Conservation (phyloP, 2,797 vertebrate species). For the Parauchenoglanis punctatus region DNA sequence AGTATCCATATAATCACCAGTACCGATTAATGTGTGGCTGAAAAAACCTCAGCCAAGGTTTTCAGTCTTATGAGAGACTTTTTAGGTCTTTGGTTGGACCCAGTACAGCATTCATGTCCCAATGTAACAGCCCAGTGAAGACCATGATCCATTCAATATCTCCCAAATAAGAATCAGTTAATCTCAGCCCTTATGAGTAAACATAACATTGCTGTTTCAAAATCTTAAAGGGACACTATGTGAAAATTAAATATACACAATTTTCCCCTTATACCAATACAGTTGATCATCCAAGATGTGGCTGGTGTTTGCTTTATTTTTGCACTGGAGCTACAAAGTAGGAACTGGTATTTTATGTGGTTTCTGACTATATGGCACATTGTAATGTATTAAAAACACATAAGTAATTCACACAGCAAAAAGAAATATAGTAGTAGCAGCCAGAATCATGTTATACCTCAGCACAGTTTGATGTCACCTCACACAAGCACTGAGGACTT, state of each 20-base stretch:
- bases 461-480: background rate
- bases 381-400: background rate
- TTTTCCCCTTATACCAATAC: background rate
- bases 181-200: constrained; percentile 38
- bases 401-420: background rate
- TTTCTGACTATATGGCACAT: background rate
- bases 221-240: background rate
- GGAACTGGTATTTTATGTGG: background rate
- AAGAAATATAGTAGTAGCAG: background rate
- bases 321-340: background rate
- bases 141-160: constrained; percentile 34
- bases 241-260: background rate
- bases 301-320: background rate
- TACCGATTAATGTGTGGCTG: constrained; percentile 28
- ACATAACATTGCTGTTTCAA: constrained; percentile 25
- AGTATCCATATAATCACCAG: constrained; percentile 30
- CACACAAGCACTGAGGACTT: background rate
- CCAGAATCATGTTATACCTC: constrained; percentile 7
- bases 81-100: constrained; percentile 53
- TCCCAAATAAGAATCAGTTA: constrained; percentile 41
- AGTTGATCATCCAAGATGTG: background rate
- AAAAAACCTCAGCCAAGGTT: constrained; percentile 16
- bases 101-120: constrained; percentile 41
- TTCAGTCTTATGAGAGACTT: constrained; percentile 18
- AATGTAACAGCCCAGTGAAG: constrained; percentile 37